Conservation (phyloP, 2,113 vertebrate genomes). For the Oophaga pumilio region DNA sequence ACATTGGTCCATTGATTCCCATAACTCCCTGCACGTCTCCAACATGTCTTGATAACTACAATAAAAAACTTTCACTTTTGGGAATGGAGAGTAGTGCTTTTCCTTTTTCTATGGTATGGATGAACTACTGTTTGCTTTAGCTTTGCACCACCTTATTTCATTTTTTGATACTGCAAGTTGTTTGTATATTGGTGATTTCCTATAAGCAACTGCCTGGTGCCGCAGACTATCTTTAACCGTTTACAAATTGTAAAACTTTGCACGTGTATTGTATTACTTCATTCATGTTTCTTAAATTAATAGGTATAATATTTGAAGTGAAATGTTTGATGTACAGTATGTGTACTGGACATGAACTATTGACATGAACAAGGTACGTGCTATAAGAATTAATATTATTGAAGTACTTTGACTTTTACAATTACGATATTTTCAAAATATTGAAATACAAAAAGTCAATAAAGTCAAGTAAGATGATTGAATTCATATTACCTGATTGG, state of each 20-base stretch:
- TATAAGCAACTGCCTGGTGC: too few relatives aligned
- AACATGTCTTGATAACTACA: too few relatives aligned
- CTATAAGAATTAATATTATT: neutral
- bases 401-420: slow-evolving; percentile 33
- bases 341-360: slow-evolving; percentile 8
- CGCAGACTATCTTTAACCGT: too few relatives aligned
- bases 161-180: too few relatives aligned
- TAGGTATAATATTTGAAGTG: neutral
- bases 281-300: neutral
- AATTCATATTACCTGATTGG: slow-evolving; percentile 75
- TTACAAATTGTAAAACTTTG: neutral
- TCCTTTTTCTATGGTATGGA: too few relatives aligned
- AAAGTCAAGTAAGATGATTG: slow-evolving; percentile 71
- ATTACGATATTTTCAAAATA: slow-evolving; percentile 60
- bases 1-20: too few relatives aligned
- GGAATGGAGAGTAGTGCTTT: neutral
- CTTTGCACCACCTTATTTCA: too few relatives aligned
- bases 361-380: neutral
- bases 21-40: too few relatives aligned
- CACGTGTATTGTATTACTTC: neutral
- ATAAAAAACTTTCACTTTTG: too few relatives aligned
- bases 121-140: too few relatives aligned
- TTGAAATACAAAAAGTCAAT: slow-evolving; percentile 70
- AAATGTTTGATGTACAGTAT: neutral
- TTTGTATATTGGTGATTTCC: too few relatives aligned